phyloP scores from a whole-genome alignment of 2,888 invertebrate species.

The Cotesia congregata region DNA sequence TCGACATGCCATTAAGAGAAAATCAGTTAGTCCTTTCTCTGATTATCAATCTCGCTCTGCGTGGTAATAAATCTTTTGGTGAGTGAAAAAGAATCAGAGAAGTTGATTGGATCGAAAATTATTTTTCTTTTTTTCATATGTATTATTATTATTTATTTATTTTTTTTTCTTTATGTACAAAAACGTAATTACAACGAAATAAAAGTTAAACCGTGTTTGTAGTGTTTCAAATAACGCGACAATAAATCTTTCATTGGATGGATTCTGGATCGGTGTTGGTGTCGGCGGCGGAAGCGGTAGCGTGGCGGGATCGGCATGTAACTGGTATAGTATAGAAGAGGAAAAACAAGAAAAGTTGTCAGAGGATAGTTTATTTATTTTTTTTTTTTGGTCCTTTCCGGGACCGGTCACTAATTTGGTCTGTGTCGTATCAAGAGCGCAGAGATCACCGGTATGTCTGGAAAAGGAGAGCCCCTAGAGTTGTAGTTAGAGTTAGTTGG shows the following conservation, averaged over 20 bases:
- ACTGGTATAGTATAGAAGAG: neutral
- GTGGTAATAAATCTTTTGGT: constrained; percentile 23
- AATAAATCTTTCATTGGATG: neutral
- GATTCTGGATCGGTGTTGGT: neutral
- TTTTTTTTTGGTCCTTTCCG: neutral
- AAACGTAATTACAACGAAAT: neutral
- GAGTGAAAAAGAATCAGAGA: no score
- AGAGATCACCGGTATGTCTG: neutral
- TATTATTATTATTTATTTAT: no score
- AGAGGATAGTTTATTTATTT: neutral
- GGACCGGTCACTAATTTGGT: constrained; percentile 3
- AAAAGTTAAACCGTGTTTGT: neutral
- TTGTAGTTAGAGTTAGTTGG: neutral
- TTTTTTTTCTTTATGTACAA: neutral
- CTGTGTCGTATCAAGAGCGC: constrained; percentile 1
- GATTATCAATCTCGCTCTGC: constrained; percentile 23
- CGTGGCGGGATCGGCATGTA: no score
- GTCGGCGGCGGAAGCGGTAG: no score
- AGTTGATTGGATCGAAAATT: no score
- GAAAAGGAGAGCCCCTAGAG: neutral
- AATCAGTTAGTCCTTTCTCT: constrained; percentile 28
- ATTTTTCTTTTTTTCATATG: no score
- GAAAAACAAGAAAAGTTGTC: neutral
- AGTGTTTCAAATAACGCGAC: neutral
- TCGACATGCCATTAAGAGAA: constrained; percentile 13